A percentile compares a stretch with the other conserved stretches of the same genome.
Evolutionary conservation across 2,888 invertebrate species (phyloP).

Genomic region (Tetranychus piercei): DNA sequence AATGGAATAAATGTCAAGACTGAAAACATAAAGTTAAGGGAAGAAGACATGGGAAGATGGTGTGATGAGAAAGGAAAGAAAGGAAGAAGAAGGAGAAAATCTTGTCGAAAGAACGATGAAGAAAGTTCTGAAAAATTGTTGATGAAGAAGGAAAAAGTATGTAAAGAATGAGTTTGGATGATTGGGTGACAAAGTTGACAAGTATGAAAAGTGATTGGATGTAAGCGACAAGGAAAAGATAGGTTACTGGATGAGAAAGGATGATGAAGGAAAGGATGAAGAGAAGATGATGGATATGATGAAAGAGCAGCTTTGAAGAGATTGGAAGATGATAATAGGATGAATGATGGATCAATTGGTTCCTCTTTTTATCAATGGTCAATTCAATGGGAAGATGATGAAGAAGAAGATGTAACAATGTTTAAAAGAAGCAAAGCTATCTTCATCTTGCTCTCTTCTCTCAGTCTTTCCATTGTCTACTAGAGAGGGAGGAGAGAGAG

Average conservation of each 20-base stretch:
- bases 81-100: too few relatives aligned
- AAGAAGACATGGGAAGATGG: not conserved
- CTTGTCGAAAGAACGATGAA: too few relatives aligned
- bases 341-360: not conserved
- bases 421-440: not conserved
- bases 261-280: not conserved
- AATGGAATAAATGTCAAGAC: not conserved
- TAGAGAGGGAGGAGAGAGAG: not conserved
- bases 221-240: not conserved
- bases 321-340: not conserved
- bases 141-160: not conserved
- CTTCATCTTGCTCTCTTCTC: not conserved
- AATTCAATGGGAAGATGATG: not conserved
- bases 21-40: not conserved
- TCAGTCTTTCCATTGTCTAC: not conserved
- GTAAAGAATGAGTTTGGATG: not conserved
- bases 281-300: not conserved
- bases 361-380: not conserved
- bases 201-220: constrained; percentile 1
- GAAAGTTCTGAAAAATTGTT: too few relatives aligned
- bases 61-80: too few relatives aligned
- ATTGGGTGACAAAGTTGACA: not conserved
- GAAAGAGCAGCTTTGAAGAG: too few relatives aligned
- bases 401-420: not conserved
- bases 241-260: not conserved